Conservation (phyloP, 2,113 vertebrate species). For the Perognathus longimembris region DNA sequence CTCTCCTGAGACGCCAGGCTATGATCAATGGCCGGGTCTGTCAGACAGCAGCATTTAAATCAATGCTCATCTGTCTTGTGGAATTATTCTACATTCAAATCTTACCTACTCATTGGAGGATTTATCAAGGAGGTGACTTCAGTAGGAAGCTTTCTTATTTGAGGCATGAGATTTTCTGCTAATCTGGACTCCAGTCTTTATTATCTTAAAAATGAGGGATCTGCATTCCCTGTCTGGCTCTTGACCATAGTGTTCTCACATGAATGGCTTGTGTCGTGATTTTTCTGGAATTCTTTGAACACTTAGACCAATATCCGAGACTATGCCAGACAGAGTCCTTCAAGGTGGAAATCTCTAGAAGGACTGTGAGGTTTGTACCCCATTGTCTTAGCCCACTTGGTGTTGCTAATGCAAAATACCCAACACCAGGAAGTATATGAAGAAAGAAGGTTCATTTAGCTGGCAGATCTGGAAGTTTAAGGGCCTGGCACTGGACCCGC, state of each 20-base stretch:
- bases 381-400: not conserved
- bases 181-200: conserved; percentile 56
- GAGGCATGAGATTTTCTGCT: conserved; percentile 59
- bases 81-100: conserved; percentile 59
- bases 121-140: conserved; percentile 58
- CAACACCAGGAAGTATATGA: not conserved
- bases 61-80: conserved; percentile 67
- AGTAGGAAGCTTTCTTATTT: conserved; percentile 46
- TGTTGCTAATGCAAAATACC: not conserved
- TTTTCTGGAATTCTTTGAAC: not conserved
- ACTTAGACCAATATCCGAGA: not conserved
- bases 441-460: not conserved
- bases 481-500: not conserved
- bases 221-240: conserved; percentile 9
- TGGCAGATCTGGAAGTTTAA: not conserved
- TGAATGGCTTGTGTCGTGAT: not conserved
- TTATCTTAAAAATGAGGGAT: conserved; percentile 64
- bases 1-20: conserved; percentile 54
- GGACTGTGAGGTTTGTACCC: not conserved
- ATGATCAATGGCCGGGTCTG: conserved; percentile 53
- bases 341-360: not conserved
- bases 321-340: not conserved
- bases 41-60: conserved; percentile 55
- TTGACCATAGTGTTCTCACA: not conserved
- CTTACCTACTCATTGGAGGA: conserved; percentile 53